These are phyloP conservation scores for Otis tarda DNA, from an alignment of 2,113 vertebrate species.

Conservation along the genomic window DNA sequence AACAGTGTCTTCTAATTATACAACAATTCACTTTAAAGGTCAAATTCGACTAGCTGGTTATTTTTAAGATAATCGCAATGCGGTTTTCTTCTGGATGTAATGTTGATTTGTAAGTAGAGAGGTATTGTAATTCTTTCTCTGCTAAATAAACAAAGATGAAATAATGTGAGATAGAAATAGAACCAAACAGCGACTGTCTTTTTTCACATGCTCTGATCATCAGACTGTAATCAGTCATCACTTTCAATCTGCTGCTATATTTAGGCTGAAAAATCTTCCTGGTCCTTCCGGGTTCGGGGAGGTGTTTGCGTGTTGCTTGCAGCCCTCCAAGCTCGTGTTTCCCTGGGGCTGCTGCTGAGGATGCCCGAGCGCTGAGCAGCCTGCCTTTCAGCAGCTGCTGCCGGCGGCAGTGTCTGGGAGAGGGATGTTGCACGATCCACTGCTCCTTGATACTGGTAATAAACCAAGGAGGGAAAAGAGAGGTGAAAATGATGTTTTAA, in stretches of 20 bases:
- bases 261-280: neutral
- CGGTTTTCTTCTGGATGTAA: neutral
- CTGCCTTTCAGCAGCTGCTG: neutral
- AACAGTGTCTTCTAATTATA: conserved; percentile 18
- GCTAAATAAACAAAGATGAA: conserved; percentile 38
- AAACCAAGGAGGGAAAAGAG: neutral
- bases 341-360: neutral
- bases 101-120: conserved; percentile 9
- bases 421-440: neutral
- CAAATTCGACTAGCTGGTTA: conserved; percentile 16
- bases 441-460: neutral
- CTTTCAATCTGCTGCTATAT: conserved; percentile 33
- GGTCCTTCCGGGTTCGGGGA: neutral
- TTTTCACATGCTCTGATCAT: conserved; percentile 2
- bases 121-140: conserved; percentile 26
- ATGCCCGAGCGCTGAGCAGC: neutral
- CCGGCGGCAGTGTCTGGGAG: neutral
- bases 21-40: conserved; percentile 34
- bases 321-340: accelerated
- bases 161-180: conserved; percentile 24
- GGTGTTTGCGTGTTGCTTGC: neutral
- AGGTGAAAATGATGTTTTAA: neutral
- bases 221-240: conserved; percentile 39
- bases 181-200: neutral
- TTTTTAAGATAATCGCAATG: conserved; percentile 30